Base-by-base conservation (phyloP, 2,113 vertebrate species). In the Apeltes quadracus region DNA sequence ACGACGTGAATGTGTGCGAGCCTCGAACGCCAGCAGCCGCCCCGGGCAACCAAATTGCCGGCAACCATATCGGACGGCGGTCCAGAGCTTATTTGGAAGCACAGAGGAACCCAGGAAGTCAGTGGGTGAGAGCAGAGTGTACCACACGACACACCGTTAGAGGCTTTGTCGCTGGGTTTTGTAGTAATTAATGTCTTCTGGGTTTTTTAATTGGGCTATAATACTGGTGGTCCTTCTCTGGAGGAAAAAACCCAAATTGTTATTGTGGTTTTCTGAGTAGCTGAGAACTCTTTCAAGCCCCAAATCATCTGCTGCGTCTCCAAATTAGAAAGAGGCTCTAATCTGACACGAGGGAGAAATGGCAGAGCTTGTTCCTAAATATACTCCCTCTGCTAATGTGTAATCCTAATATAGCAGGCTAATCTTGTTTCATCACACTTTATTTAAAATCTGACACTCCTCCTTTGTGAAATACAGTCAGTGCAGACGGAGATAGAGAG, bases 41-140 rank as follows among this genome's bases (percentile, higher is more conserved):
- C 72, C 53, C 0, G 22, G 51, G 76, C 69, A 83, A 87, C 82
- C 54, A 64, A 43, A 81, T 76, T 69, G 39, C 50, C 71, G 44
- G 81, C 66, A 79, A 59, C 66, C 53, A 50, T 81, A 27, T 57
- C 78, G 46, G 46, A n/a, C 44, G 25, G 43, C 32, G 68, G 74
- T 36, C 39, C 32, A 34, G 32, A 34, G 22, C 43, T 53, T 65
- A 23, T 58, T 61, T 13, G 36, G 46, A 27, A 46, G 23, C 57
- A 61, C 13, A 46, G 10, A 15, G 46, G 8, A 66, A 41, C 27
- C 9, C 22, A 1, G 25, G 3, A 59, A n/a, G 18, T 64, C 22
- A 46, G n/a, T 27, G 2, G 36, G n/a, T 16, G 13, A 7, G 20
- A 29, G 29, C 12, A 8, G 23, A 53, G 22, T 20, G 9, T 12